Percentiles rank a stretch among this genome's conserved stretches.
These are phyloP conservation scores for Grapholita molesta DNA, from an alignment of 1,140 invertebrate species.

Conservation along the genomic window DNA sequence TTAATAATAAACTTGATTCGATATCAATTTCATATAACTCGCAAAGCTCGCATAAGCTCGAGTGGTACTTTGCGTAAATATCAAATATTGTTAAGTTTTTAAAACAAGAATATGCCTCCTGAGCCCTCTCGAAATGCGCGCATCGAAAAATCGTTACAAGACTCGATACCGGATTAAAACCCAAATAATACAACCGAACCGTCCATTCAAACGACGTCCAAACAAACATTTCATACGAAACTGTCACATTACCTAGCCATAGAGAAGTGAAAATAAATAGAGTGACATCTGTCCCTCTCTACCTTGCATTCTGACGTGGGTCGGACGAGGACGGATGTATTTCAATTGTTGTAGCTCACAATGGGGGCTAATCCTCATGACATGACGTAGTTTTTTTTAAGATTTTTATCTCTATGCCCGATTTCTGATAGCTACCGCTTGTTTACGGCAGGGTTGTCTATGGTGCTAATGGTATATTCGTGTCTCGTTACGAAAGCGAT, in stretches of 20 bases:
- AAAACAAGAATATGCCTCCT: not conserved
- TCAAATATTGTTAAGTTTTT: no score
- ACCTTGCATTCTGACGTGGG: slow-evolving; percentile 13
- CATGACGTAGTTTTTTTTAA: slow-evolving; percentile 57
- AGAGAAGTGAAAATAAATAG: slow-evolving; percentile 73
- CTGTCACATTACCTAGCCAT: slow-evolving; percentile 71
- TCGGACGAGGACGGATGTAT: slow-evolving; percentile 54
- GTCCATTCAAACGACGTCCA: slow-evolving; percentile 54
- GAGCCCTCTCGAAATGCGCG: not conserved
- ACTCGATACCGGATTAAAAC: slow-evolving; percentile 64
- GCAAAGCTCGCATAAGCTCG: no score
- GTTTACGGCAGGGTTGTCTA: slow-evolving; percentile 62
- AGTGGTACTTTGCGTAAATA: no score
- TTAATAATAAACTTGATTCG: no score
- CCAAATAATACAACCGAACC: slow-evolving; percentile 46
- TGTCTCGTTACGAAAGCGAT: slow-evolving; percentile 36
- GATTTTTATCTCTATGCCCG: slow-evolving; percentile 60
- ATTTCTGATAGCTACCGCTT: slow-evolving; percentile 68
- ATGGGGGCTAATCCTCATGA: slow-evolving; percentile 68
- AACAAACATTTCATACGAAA: slow-evolving; percentile 73
- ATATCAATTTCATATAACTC: no score
- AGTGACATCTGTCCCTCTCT: slow-evolving; percentile 50
- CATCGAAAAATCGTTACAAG: slow-evolving; percentile 6
- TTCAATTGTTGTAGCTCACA: slow-evolving; percentile 68
- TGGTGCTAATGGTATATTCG: slow-evolving; percentile 67